Evolutionary conservation across 2,888 invertebrate genomes (phyloP), one percentile per base, ranked within the genome.

Genomic region (Machimus rusticus): DNA sequence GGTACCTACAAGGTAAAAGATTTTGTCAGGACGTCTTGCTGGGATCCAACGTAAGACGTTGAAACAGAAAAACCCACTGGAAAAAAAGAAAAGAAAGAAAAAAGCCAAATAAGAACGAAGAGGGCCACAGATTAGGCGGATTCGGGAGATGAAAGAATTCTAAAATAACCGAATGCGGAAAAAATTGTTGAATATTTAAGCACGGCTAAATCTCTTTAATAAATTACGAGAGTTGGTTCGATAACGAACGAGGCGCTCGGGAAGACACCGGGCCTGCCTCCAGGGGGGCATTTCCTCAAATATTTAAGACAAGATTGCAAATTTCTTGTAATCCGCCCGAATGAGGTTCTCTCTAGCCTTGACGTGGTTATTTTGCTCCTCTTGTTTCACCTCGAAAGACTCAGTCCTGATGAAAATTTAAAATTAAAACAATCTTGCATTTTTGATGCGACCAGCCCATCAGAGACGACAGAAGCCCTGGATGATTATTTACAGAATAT

Each of bases 171-270:
- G 85, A 85, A 85, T 85, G 85, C 85, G 74, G 85, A 85, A 85
- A 85, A 85, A 85, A 84, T 81, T 74, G 85, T 85, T 85, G 85
- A 85, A 85, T 85, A 74, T 85, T 85, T 85, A 85, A 85, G 43
- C 74, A 74, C 12, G 57, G 5, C 74, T 74, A 74, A 74, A 74
- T 85, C 74, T 85, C 74, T 74, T 85, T 43, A 85, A 85, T 85
- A 85, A 85, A 74, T 85, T 43, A 85, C 43, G 66, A 66, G 66
- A 23, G 66, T 85, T 74, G 74, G 74, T 37, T 74, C 74, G 74
- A 85, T 85, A 74, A 85, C 31, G 19, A 31, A 74, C 57, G 74
- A 23, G 34, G n/a, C 55, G 66, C 66, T 66, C 66, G 23, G 66
- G 66, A 66, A 66, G 66, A 6, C 28, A 66, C 66, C 16, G 14